Base-by-base conservation (phyloP, 2,888 invertebrate species). In the Minunthozetes semirufus region DNA sequence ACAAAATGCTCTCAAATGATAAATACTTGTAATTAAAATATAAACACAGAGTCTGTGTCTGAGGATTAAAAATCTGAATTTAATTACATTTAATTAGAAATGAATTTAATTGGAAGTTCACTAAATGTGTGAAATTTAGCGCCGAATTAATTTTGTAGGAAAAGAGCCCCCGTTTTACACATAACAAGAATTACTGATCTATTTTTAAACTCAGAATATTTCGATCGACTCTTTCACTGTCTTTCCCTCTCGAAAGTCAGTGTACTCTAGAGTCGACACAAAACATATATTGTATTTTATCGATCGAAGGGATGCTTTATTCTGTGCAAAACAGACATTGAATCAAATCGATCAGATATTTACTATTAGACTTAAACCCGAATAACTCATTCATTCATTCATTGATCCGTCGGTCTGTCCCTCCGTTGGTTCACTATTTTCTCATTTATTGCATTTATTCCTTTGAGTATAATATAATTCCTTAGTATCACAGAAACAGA, bases 251-350 rank as follows among this genome's bases (percentile, higher is more conserved):
- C 53, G 42, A 42, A 42, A 42, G 42, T 42, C 42, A 42, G 42
- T 42, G 42, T 42, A 42, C 42, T 42, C 42, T n/a, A n/a, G n/a
- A n/a, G n/a, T 61, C 61, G 53, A 68, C 42, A 68, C 6, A 68
- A 22, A 68, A 22, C 38, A 38, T 42, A 68, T 68, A 68, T 68
- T 68, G 42, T 17, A 15, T 68, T 68, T 42, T 68, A 68, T 68
- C 68, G 68, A 68, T 68, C n/a, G 19, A 38, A 66, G 29, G 13
- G 17, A 22, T 27, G 27, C 11, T 17, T 19, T 22, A 61, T 50
- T 50, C 15, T 27, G 33, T 9, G 33, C 63, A 63, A 63, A 63
- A 17, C n/a, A 63, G 13, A 38, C 4, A 15, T 15, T 25, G 2
- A 33, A 63, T 63, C 63, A 33, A 61, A 27, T 63, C 2, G 19